These are phyloP conservation scores for Toxotes lorentzi DNA, from an alignment of 2,797 vertebrate species.

Conservation along the genomic window DNA sequence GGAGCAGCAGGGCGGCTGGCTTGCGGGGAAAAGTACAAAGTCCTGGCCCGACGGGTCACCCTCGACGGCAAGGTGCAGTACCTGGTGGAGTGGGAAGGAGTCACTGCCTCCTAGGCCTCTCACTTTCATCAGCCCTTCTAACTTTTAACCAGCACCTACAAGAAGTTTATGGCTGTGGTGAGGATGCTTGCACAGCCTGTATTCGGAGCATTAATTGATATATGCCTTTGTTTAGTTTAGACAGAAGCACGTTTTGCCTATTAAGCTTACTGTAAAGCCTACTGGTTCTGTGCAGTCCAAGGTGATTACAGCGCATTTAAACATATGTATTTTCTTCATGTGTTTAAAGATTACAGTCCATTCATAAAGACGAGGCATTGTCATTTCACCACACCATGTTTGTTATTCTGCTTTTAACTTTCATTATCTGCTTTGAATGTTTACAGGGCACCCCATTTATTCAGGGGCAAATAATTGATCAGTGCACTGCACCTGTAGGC, in stretches of 20 bases:
- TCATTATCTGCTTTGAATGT: constrained; percentile 44
- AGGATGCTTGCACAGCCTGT: constrained; percentile 45
- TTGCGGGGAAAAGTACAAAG: constrained; percentile 96
- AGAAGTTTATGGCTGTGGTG: constrained; percentile 38
- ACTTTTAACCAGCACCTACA: constrained; percentile 42
- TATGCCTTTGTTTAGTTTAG: constrained; percentile 63
- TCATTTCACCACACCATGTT: constrained; percentile 21
- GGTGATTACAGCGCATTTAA: constrained; percentile 22
- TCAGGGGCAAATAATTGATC: constrained; percentile 29
- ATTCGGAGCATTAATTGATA: constrained; percentile 70
- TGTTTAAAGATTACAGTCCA: constrained; percentile 30
- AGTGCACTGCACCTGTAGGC: constrained; percentile 61
- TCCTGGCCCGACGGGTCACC: constrained; percentile 95
- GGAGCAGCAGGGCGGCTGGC: constrained; percentile 97
- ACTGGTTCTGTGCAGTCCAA: constrained; percentile 53
- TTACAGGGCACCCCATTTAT: constrained; percentile 47
- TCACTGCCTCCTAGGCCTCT: constrained; percentile 93
- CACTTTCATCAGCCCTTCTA: constrained; percentile 4
- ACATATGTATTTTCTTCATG: constrained; percentile 20
- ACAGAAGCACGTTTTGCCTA: constrained; percentile 41
- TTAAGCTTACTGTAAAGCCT: constrained; percentile 59
- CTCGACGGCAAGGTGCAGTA: constrained; percentile 99
- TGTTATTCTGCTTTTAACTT: constrained; percentile 38
- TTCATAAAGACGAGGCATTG: constrained; percentile 5
- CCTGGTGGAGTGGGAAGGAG: constrained; percentile 98